Evolutionary conservation across 2,888 invertebrate genomes (phyloP).

Genomic region (Saturnia pavonia): DNA sequence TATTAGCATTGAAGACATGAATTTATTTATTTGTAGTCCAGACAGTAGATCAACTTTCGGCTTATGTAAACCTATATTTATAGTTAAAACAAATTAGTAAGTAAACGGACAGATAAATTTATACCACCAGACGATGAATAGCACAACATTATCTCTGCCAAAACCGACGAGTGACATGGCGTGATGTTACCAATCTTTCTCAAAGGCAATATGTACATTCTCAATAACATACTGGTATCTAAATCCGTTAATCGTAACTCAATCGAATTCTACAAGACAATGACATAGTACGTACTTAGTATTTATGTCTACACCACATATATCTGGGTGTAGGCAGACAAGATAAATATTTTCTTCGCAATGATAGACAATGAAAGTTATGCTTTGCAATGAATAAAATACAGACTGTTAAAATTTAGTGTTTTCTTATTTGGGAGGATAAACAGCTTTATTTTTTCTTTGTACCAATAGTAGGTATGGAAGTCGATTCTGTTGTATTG

Average conservation of each 20-base stretch:
- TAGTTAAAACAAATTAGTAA: not conserved
- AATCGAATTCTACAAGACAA: conserved; percentile 12
- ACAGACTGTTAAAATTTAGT: not conserved
- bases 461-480: not conserved
- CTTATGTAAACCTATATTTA: not conserved
- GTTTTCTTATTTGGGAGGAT: conserved; percentile 3
- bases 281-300: conserved; percentile 11
- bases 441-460: not conserved
- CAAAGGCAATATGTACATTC: conserved; percentile 5
- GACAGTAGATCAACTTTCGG: not conserved
- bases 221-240: not conserved
- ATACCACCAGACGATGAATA: not conserved
- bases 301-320: conserved; percentile 9
- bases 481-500: not conserved
- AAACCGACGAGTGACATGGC: conserved; percentile 6
- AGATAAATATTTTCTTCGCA: not conserved
- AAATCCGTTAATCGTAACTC: conserved; percentile 2
- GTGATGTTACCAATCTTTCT: conserved; percentile 9
- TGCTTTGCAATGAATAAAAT: conserved; percentile 10
- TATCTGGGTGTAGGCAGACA: conserved; percentile 2
- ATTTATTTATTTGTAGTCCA: not conserved
- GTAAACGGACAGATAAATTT: not conserved
- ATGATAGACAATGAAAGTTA: conserved; percentile 14
- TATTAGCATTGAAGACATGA: not conserved
- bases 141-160: not conserved